Evolutionary conservation across 2,888 invertebrate genomes (phyloP), one percentile per base, ranked within the genome.

Genomic region (Drosophila birchii): DNA sequence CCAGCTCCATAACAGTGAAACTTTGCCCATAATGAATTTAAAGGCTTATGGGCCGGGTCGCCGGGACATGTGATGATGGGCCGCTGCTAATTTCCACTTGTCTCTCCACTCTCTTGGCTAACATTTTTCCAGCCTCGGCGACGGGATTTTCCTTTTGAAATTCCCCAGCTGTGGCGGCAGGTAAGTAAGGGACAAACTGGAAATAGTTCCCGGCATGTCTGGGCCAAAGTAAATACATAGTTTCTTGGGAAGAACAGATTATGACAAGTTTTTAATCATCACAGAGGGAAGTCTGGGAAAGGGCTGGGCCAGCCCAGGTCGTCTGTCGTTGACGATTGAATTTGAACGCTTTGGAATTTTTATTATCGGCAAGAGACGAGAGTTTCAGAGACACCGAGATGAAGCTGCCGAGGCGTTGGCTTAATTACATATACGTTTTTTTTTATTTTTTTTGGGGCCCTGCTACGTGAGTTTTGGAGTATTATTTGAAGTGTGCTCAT

Each of bases 341-440:
- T n/a, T n/a, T n/a, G 86, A 84, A 86, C 86, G 85, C 74, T 86
- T 86, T 70, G 85, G 85, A 85, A 86, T 86, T 86, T 86, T 85
- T 85, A 86, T 80, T 82, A 85, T 82, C 66, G 59, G 73, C 83
- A 61, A 56, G 49, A 36, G 43, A 20, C 47, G 53, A 41, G 34
- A 34, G 38, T 45, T 54, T 49, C 59, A 61, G 36, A 53, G 53
- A 45, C 20, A 43, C 36, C 34, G 60, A 44, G 41, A 49, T 49
- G 41, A 54, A 66, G 59, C 38, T 53, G 59, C 7, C 69, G 36
- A 64, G 71, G 71, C 78, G 75, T 82, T 75, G 73, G 71, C 69
- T 82, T 81, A 85, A 82, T 85, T 85, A 82, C 81, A 56, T 29
- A 14, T 39, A 23, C 29, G 20, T 23, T 43, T 23, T 43, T 34